Percentiles rank a stretch among this genome's conserved stretches.
These are phyloP conservation scores for Lagorchestes hirsutus DNA, from an alignment of 2,797 vertebrate species.

Conservation along the genomic window DNA sequence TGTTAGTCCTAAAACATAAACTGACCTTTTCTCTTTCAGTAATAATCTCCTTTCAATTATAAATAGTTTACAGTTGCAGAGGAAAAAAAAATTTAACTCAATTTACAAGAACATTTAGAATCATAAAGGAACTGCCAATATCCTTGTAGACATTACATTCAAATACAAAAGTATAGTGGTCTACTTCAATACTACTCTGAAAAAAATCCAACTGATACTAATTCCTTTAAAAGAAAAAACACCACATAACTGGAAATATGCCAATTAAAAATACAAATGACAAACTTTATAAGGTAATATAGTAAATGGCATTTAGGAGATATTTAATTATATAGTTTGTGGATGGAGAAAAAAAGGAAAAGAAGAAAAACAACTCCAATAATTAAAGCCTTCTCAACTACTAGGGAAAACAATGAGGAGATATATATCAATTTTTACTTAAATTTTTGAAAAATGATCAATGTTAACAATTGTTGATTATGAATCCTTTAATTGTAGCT, in stretches of 20 bases:
- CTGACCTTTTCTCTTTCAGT: conserved; percentile 24
- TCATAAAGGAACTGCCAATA: conserved; percentile 11
- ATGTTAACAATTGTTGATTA: conserved; percentile 34
- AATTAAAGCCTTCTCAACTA: conserved; percentile 3
- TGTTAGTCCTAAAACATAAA: conserved; percentile 23
- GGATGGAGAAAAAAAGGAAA: neutral
- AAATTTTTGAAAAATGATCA: neutral
- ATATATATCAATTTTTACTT: neutral
- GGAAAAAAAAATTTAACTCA: neutral
- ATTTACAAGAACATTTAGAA: conserved; percentile 49
- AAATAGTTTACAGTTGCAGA: conserved; percentile 24
- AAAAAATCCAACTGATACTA: conserved; percentile 31
- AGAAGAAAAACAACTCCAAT: neutral
- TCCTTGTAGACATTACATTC: neutral
- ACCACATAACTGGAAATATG: neutral
- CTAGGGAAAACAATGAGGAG: neutral
- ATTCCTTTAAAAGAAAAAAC: conserved; percentile 44
- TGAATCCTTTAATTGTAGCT: conserved; percentile 41
- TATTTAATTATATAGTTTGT: neutral
- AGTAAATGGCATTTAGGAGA: conserved; percentile 36
- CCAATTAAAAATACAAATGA: conserved; percentile 7
- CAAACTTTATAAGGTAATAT: conserved; percentile 27
- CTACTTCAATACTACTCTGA: neutral
- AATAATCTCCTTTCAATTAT: neutral
- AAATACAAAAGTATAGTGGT: neutral